Conservation (phyloP, 2,888 invertebrate species). For the Amphipoea lucens region DNA sequence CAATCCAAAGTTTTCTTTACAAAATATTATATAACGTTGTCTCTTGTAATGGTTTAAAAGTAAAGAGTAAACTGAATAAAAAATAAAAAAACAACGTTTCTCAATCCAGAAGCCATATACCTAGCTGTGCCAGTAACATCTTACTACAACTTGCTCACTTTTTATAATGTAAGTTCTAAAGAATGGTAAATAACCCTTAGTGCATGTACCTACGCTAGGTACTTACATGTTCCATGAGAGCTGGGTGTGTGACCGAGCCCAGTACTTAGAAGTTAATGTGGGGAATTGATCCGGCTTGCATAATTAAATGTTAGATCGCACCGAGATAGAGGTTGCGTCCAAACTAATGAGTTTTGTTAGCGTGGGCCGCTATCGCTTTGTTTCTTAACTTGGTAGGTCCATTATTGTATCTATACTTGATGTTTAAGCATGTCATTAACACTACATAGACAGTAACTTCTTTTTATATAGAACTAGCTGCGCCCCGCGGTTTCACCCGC, state of each 20-base stretch:
- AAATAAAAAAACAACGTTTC: background rate
- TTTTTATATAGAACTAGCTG: background rate
- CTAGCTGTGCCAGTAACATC: background rate
- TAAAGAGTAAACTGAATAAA: too few species aligned
- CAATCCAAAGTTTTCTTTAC: background rate
- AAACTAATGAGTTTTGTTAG: slow-evolving; percentile 41
- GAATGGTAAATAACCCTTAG: background rate
- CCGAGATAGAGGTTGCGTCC: slow-evolving; percentile 44
- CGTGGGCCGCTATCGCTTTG: slow-evolving; percentile 25
- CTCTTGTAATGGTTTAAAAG: too few species aligned
- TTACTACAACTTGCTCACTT: background rate
- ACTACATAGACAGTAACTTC: too few species aligned
- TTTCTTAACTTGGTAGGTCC: slow-evolving; percentile 9
- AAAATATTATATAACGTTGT: background rate
- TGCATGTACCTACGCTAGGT: background rate
- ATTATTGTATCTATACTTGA: slow-evolving; percentile 12
- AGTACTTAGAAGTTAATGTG: slow-evolving; percentile 37
- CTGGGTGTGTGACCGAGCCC: slow-evolving; percentile 21
- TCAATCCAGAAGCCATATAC: background rate
- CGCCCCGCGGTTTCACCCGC: too few species aligned
- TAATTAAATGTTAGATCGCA: slow-evolving; percentile 49
- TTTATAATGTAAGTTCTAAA: background rate
- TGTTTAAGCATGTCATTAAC: background rate
- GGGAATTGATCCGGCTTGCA: slow-evolving; percentile 53
- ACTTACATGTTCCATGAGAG: background rate